Base-by-base conservation (phyloP, 2,113 vertebrate species). In the Gavia stellata region DNA sequence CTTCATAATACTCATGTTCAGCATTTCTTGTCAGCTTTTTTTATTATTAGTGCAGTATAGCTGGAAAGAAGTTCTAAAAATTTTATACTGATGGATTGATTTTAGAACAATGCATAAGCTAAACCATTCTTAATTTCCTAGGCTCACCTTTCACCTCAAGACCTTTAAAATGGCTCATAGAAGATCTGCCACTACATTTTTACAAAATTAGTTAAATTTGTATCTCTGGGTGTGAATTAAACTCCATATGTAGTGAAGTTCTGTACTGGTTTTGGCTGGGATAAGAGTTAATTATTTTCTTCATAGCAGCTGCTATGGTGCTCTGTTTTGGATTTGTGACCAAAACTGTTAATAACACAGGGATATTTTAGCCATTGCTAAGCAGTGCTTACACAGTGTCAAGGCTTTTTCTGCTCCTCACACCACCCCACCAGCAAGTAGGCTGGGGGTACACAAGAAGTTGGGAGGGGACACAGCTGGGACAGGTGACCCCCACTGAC, bases 401-500 rank as follows among this genome's bases (percentile, higher is more conserved):
- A 81, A 72, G 33, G 14, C 1, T 19, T 62, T 15, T 47, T 70
- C 14, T 47, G 12, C 9, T 63, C 21, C 58, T 70, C 7, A 33
- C 0, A 1, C 1, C 2, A 17, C 17, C 9, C 23, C 21, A 45
- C 6, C 25, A 65, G 17, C 0, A 0, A 59, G 63, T 3, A 29
- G 9, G 3, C 0, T 38, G 1, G 21, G 16, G 12, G 4, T 58
- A 6, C 16, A 33, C 17, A 66, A 65, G 25, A 14, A 17, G 10
- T 4, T 73, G 28, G 2, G 15, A 88, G 24, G 13, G 21, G 36
- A 31, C 29, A 52, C 13, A 53, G 26, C 7, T 78, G n/a, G n/a
- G n/a, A n/a, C n/a, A n/a, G n/a, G n/a, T n/a, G 59, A 68, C 45
- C 50, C 28, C 20, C 17, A 0, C 26, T 52, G 42, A 34, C 14